phyloP scores from a whole-genome alignment of 1,140 invertebrate species.

The Danaus melanippus region DNA sequence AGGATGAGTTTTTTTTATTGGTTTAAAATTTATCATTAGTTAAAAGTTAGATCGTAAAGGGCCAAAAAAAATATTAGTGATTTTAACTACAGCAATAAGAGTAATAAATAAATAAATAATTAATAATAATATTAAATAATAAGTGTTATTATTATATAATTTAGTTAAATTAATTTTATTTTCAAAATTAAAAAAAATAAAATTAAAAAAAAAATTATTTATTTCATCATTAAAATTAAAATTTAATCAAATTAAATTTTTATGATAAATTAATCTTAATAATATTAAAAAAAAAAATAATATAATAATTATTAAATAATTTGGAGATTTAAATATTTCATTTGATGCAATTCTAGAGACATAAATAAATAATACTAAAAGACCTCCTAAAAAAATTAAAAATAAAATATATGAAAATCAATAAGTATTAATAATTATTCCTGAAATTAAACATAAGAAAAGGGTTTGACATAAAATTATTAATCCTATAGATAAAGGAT shows the following conservation, averaged over 20 bases:
- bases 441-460: slow-evolving; percentile 49
- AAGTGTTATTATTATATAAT: slow-evolving; percentile 60
- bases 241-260: slow-evolving; percentile 35
- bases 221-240: slow-evolving; percentile 27
- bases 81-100: slow-evolving; percentile 65
- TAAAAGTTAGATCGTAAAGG: slow-evolving; percentile 26
- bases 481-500: slow-evolving; percentile 69
- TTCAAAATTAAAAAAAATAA: slow-evolving; percentile 35
- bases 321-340: slow-evolving; percentile 70
- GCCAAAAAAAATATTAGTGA: slow-evolving; percentile 49
- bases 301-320: slow-evolving; percentile 36
- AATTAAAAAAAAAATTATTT: slow-evolving; percentile 33
- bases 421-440: slow-evolving; percentile 54
- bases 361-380: slow-evolving; percentile 74
- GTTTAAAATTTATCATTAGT: slow-evolving; percentile 52
- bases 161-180: slow-evolving; percentile 55
- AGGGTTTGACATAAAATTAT: slow-evolving; percentile 66
- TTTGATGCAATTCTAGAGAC: slow-evolving; percentile 72
- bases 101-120: slow-evolving; percentile 70
- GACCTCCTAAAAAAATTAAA: slow-evolving; percentile 71
- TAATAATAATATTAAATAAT: slow-evolving; percentile 60
- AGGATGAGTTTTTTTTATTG: slow-evolving; percentile 57
- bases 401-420: slow-evolving; percentile 71
- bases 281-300: slow-evolving; percentile 17
- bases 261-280: slow-evolving; percentile 27